Evolutionary conservation across 2,797 vertebrate genomes (phyloP).

Genomic region (Notolepis coatsorum): DNA sequence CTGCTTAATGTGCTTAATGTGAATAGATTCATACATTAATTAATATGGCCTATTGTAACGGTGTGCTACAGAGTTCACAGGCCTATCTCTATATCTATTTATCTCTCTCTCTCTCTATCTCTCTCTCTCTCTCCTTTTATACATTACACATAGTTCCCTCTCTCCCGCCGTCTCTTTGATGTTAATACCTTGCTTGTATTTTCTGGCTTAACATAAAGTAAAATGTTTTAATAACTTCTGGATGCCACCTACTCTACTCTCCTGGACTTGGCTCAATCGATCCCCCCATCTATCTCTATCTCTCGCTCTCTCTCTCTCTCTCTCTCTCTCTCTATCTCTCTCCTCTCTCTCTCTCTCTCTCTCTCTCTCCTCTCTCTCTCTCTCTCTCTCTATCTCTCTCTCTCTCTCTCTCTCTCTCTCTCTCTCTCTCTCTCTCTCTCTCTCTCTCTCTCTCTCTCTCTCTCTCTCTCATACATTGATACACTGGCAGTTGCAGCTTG

Average conservation of each 20-base stretch:
- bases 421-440: neutral
- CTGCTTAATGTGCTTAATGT: no score
- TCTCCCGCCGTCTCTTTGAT: constrained; percentile 34
- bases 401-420: neutral
- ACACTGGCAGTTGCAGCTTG: neutral
- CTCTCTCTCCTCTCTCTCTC: constrained; percentile 20
- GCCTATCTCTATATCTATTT: constrained; percentile 10
- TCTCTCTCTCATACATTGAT: neutral
- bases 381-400: no score
- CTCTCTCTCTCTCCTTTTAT: neutral
- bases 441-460: neutral
- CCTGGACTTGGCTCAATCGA: constrained; percentile 47
- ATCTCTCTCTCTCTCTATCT: neutral
- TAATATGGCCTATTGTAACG: no score
- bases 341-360: constrained; percentile 34
- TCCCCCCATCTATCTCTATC: constrained; percentile 36
- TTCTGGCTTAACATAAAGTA: constrained; percentile 69
- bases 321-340: no score
- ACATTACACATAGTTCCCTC: no score
- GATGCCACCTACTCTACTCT: constrained; percentile 41
- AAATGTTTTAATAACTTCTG: constrained; percentile 69
- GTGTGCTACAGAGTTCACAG: no score
- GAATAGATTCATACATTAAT: no score
- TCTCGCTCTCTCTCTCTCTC: constrained; percentile 32
- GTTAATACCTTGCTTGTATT: constrained; percentile 66